A percentile compares a stretch with the other conserved stretches of the same genome.
phyloP scores from a whole-genome alignment of 1,140 invertebrate species.

The Pseudomyrmex gracilis region DNA sequence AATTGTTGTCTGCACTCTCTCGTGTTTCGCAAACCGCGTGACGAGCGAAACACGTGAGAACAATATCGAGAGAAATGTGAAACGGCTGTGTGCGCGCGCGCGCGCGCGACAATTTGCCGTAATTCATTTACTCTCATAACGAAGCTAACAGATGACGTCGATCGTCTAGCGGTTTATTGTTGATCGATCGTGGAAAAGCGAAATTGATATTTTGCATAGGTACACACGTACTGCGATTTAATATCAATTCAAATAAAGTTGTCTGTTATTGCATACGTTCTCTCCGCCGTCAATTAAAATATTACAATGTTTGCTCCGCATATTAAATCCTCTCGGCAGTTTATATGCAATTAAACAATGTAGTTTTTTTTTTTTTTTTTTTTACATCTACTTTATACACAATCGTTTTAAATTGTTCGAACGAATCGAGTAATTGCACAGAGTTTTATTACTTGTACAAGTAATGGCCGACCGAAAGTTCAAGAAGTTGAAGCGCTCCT shows the following conservation, averaged over 20 bases:
- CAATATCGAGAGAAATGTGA: constrained; percentile 21
- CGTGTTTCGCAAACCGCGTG: neutral
- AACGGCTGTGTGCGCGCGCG: neutral
- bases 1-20: neutral
- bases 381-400: neutral
- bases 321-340: neutral
- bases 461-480: neutral
- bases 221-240: constrained; percentile 2
- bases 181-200: neutral
- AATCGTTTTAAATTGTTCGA: neutral
- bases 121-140: constrained; percentile 29
- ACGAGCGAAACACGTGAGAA: neutral
- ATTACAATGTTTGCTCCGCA: constrained; percentile 12
- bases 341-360: neutral
- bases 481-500: neutral
- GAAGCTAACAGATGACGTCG: neutral
- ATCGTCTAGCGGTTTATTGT: constrained; percentile 20
- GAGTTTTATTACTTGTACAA: neutral
- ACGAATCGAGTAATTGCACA: neutral
- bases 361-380: neutral
- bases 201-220: constrained; percentile 30
- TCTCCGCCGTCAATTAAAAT: constrained; percentile 2
- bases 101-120: constrained; percentile 4
- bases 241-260: neutral
- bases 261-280: no score